Conservation (phyloP, 2,888 invertebrate genomes). For the Macrophya alboannulata region DNA sequence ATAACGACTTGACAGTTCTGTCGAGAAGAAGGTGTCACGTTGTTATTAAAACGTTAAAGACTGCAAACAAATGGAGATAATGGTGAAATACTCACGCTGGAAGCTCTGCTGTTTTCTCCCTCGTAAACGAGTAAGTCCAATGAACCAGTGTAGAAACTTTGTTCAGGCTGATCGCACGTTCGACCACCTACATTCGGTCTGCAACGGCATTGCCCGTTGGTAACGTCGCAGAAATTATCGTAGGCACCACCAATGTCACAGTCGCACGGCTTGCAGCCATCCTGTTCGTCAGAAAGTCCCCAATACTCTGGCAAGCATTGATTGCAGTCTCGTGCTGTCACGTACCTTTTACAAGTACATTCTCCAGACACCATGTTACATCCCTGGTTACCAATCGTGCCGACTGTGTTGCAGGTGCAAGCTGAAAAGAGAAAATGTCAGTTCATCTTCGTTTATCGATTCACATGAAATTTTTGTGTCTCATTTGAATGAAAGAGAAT, state of each 20-base stretch:
- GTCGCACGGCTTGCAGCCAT: slow-evolving; percentile 97
- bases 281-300: slow-evolving; percentile 94
- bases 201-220: slow-evolving; percentile 94
- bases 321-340: slow-evolving; percentile 97
- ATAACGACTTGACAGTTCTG: slow-evolving; percentile 92
- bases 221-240: slow-evolving; percentile 95
- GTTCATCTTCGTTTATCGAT: background rate
- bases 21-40: slow-evolving; percentile 63
- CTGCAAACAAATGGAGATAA: background rate
- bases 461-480: background rate
- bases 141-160: slow-evolving; percentile 94
- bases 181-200: slow-evolving; percentile 92
- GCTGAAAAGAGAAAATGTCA: slow-evolving; percentile 77
- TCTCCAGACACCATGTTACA: slow-evolving; percentile 95
- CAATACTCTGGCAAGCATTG: slow-evolving; percentile 96
- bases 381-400: slow-evolving; percentile 95
- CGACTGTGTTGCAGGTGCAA: slow-evolving; percentile 95
- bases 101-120: slow-evolving; percentile 89
- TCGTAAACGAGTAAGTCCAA: slow-evolving; percentile 94
- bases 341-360: slow-evolving; percentile 97
- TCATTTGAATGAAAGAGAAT: background rate
- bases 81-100: slow-evolving; percentile 81
- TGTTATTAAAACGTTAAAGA: background rate
- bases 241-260: slow-evolving; percentile 97
- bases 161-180: slow-evolving; percentile 93